Evolutionary conservation across 2,797 vertebrate genomes (phyloP).

Genomic region (Chloroceryle amazona): DNA sequence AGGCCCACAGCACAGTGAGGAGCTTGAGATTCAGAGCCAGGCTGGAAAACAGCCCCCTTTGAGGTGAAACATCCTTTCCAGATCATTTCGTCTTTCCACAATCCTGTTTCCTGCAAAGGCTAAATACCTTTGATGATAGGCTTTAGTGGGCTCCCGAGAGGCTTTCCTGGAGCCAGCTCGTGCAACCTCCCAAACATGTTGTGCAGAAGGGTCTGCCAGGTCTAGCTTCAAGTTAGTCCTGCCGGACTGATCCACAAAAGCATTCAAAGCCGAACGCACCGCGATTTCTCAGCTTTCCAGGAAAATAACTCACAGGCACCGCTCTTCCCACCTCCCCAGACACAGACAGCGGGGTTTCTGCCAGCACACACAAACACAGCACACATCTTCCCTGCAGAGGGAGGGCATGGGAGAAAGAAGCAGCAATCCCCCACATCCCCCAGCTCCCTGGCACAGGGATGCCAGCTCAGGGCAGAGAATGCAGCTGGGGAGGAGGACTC

Average conservation of each 20-base stretch:
- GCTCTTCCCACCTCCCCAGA: background rate
- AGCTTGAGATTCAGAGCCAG: constrained; percentile 2
- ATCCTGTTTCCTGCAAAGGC: background rate
- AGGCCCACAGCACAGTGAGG: background rate
- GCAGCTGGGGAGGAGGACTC: rapidly evolving
- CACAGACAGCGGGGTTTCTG: rapidly evolving
- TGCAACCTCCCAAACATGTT: background rate
- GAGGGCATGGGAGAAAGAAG: rapidly evolving
- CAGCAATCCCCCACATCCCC: background rate
- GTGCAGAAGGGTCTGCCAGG: background rate
- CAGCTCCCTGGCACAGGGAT: background rate
- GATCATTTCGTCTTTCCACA: background rate
- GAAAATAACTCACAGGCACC: rapidly evolving
- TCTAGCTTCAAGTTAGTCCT: background rate
- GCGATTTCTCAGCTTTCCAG: background rate
- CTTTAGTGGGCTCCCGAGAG: constrained; percentile 1
- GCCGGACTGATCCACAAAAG: background rate
- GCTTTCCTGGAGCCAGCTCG: background rate
- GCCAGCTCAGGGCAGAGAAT: background rate
- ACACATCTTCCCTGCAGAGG: background rate
- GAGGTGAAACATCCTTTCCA: background rate
- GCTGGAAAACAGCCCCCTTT: background rate
- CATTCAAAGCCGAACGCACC: background rate
- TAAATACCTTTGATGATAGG: constrained; percentile 19
- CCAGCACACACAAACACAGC: rapidly evolving